Evolutionary conservation across 2,797 vertebrate genomes (phyloP).

Genomic region (Esox masquinongy): DNA sequence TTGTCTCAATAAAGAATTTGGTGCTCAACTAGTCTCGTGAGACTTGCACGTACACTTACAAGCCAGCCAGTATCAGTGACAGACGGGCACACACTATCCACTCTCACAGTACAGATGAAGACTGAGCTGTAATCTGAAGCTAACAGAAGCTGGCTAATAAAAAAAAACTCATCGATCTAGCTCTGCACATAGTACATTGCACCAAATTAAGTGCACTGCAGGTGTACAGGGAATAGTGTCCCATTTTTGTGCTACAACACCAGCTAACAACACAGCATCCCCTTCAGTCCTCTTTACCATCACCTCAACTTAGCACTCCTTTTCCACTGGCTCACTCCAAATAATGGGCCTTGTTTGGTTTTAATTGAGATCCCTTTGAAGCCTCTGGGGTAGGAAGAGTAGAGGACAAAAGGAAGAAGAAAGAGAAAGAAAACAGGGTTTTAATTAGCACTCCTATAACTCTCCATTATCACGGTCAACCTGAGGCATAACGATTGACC

Average conservation of each 20-base stretch:
- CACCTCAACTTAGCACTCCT: not conserved
- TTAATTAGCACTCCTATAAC: constrained; percentile 51
- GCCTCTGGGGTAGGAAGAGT: constrained; percentile 12
- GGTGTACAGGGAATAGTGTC: not conserved
- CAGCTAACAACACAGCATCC: not conserved
- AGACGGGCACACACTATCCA: no score
- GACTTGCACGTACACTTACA: no score
- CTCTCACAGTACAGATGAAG: no score
- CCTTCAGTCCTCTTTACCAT: not conserved
- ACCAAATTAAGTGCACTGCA: constrained; percentile 6
- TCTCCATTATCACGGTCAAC: constrained; percentile 21
- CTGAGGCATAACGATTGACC: constrained; percentile 26
- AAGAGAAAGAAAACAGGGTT: constrained; percentile 21
- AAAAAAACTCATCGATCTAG: no score
- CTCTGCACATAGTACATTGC: no score
- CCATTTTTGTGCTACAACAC: not conserved
- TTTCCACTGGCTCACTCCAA: constrained; percentile 14
- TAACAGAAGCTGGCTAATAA: no score
- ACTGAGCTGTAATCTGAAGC: no score
- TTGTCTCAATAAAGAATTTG: no score
- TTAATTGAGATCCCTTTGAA: constrained; percentile 29
- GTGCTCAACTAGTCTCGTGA: no score
- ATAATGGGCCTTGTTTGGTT: constrained; percentile 40
- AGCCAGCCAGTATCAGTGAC: no score
- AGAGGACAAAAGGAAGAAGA: not conserved